A percentile compares a stretch with the other conserved stretches of the same genome.
Evolutionary conservation across 2,797 vertebrate species (phyloP).

Genomic region (Lemur catta): DNA sequence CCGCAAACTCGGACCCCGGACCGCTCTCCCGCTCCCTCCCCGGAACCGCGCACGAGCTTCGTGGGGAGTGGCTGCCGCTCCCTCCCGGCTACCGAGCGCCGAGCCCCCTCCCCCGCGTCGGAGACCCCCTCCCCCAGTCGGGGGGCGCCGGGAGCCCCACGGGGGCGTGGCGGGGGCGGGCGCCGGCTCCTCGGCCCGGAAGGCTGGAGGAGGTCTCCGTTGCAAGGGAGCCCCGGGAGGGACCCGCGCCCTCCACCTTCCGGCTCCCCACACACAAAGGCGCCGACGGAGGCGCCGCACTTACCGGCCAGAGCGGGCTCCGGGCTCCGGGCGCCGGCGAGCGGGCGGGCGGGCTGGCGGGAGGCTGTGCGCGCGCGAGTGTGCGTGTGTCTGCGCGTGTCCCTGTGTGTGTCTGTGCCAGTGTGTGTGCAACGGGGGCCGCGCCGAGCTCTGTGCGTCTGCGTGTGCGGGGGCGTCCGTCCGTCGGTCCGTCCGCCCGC

Average conservation of each 20-base stretch:
- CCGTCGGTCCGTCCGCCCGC: slow-evolving; percentile 56
- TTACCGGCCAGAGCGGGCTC: slow-evolving; percentile 75
- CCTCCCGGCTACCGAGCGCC: background rate
- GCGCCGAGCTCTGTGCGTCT: slow-evolving; percentile 68
- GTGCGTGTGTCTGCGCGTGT: slow-evolving; percentile 54
- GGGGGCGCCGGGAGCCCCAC: slow-evolving; percentile 49
- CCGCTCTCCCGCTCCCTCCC: background rate
- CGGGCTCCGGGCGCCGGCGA: slow-evolving; percentile 55
- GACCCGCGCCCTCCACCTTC: background rate
- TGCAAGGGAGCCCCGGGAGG: background rate
- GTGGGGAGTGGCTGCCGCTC: slow-evolving; percentile 48
- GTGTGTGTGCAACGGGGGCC: slow-evolving; percentile 48
- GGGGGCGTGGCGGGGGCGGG: slow-evolving; percentile 77
- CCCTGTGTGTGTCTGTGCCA: slow-evolving; percentile 31
- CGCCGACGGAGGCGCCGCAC: slow-evolving; percentile 53
- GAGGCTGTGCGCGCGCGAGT: slow-evolving; percentile 62
- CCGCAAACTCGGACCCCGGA: slow-evolving; percentile 32
- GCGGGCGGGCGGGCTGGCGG: slow-evolving; percentile 53
- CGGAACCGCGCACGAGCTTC: background rate
- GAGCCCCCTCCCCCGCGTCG: background rate
- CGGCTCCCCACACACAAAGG: slow-evolving; percentile 67
- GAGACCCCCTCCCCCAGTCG: slow-evolving; percentile 37
- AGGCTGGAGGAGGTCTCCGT: background rate
- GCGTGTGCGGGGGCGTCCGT: slow-evolving; percentile 77
- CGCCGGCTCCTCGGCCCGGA: background rate